These are phyloP conservation scores for Macropis europaea DNA, from an alignment of 2,888 invertebrate species.

Conservation along the genomic window DNA sequence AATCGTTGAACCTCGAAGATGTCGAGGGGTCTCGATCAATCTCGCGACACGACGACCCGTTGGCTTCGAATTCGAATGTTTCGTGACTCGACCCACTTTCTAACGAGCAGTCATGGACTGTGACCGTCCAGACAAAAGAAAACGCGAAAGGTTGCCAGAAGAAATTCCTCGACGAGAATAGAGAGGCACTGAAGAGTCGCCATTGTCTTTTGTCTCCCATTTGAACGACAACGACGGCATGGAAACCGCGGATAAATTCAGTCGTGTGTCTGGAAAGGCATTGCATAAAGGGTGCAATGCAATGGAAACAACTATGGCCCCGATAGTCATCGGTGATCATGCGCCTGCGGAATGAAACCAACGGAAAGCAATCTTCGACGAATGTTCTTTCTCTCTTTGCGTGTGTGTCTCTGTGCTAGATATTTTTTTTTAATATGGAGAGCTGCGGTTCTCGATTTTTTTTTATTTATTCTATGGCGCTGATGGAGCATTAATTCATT, in stretches of 20 bases:
- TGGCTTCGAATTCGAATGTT: background rate
- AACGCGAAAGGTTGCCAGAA: background rate
- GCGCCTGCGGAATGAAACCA: slow-evolving; percentile 1
- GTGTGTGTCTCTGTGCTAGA: background rate
- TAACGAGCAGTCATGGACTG: background rate
- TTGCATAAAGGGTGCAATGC: slow-evolving; percentile 24
- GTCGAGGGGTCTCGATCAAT: background rate
- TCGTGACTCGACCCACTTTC: slow-evolving; percentile 15
- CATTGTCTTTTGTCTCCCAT: slow-evolving; percentile 22
- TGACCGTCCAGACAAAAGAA: background rate
- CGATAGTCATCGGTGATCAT: slow-evolving; percentile 13
- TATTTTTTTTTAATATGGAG: slow-evolving; percentile 3
- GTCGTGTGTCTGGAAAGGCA: no score
- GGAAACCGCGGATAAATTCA: slow-evolving; percentile 23
- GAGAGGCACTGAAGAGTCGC: background rate
- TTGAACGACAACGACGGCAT: slow-evolving; percentile 5
- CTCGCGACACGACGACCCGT: background rate
- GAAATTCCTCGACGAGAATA: background rate
- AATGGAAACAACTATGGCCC: slow-evolving; percentile 20
- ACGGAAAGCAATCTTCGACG: slow-evolving; percentile 12
- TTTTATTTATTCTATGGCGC: no score
- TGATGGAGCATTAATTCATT: no score
- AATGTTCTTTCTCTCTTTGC: background rate
- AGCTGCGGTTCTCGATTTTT: background rate
- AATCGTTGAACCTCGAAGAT: background rate